phyloP scores from a whole-genome alignment of 2,888 invertebrate species.

The Chloroclysta siterata region DNA sequence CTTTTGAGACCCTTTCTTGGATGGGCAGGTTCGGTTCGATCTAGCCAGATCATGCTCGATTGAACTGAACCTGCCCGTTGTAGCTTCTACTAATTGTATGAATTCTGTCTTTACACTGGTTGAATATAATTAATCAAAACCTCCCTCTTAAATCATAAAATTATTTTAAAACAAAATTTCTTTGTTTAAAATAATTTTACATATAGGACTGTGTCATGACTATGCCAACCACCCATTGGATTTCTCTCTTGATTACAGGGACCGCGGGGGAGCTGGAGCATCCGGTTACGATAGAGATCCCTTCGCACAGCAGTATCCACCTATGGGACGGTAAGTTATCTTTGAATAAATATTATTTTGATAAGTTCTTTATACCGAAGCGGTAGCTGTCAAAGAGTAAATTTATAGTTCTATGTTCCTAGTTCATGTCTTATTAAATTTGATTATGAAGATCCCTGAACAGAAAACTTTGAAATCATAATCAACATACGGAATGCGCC shows the following conservation, averaged over 20 bases:
- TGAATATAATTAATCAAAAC: too few relatives aligned
- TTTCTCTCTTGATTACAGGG: conserved; percentile 57
- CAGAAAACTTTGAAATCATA: neutral
- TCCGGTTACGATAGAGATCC: conserved; percentile 80
- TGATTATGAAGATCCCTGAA: neutral
- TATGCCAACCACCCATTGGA: neutral
- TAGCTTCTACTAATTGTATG: too few relatives aligned
- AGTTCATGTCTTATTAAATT: conserved; percentile 1
- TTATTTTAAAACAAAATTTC: too few relatives aligned
- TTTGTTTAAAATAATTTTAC: too few relatives aligned
- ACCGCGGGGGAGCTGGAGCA: conserved; percentile 67
- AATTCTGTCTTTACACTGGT: too few relatives aligned
- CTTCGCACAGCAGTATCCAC: conserved; percentile 78
- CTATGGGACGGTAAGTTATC: conserved; percentile 78
- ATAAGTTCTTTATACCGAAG: neutral
- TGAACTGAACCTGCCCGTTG: too few relatives aligned
- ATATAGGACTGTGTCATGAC: too few relatives aligned
- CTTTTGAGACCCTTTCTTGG: neutral
- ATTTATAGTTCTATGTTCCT: conserved; percentile 24
- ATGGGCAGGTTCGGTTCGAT: too few relatives aligned
- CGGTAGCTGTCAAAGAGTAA: conserved; percentile 39
- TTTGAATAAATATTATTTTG: neutral
- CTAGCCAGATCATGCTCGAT: too few relatives aligned
- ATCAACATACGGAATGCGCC: neutral
- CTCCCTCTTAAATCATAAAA: too few relatives aligned